Percentiles rank a stretch among this genome's conserved stretches.
Evolutionary conservation across 1,140 invertebrate species (phyloP).

Genomic region (Penaeus vannamei): DNA sequence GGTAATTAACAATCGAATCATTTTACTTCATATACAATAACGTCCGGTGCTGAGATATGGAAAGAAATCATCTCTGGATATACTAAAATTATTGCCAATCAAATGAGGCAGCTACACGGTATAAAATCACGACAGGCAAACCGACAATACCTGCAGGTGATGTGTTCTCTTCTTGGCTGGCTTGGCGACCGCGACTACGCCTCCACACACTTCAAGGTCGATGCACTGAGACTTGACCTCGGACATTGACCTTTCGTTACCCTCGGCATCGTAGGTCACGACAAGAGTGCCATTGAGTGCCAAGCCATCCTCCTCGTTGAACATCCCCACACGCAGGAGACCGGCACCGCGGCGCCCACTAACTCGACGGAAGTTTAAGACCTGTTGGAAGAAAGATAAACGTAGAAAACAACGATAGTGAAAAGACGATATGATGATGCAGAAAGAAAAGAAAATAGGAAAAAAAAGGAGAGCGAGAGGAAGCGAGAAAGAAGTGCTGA

Average conservation of each 20-base stretch:
- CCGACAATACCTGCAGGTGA: slow-evolving; percentile 52
- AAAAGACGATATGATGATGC: neutral
- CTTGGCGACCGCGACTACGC: slow-evolving; percentile 9
- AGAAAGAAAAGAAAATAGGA: neutral
- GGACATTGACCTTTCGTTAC: slow-evolving; percentile 65
- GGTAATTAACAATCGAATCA: no score
- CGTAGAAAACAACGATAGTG: neutral
- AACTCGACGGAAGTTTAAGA: slow-evolving; percentile 63
- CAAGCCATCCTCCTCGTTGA: slow-evolving; percentile 67
- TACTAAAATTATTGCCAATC: no score
- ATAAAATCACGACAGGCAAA: no score
- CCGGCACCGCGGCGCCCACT: slow-evolving; percentile 20
- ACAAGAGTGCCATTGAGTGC: slow-evolving; percentile 66
- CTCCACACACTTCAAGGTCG: slow-evolving; percentile 46
- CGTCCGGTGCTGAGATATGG: no score
- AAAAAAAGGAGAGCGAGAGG: neutral
- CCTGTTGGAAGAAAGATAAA: slow-evolving; percentile 23
- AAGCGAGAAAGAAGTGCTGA: neutral
- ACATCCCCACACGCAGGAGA: slow-evolving; percentile 62
- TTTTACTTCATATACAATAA: no score
- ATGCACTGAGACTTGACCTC: slow-evolving; percentile 68
- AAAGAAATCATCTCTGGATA: no score
- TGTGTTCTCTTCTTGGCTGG: slow-evolving; percentile 42
- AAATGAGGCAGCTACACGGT: no score
- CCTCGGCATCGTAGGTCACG: slow-evolving; percentile 66